A percentile compares a stretch with the other conserved stretches of the same genome.
Conservation (phyloP, 2,113 vertebrate species). For the Sterrhoptilus dennistouni region DNA sequence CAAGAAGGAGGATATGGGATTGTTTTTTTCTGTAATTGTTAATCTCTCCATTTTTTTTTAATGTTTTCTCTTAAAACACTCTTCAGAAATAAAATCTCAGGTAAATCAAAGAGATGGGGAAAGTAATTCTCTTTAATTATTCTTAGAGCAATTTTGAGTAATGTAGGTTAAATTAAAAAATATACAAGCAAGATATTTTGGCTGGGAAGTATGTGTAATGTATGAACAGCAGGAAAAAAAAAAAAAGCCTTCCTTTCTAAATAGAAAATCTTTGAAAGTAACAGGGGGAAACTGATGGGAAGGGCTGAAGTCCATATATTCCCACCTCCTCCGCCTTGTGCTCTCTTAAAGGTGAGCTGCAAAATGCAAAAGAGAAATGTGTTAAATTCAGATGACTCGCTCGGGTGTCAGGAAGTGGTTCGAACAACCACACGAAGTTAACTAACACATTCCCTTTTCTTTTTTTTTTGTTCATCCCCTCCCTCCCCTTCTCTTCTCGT, state of each 20-base stretch:
- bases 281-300: constrained; percentile 66
- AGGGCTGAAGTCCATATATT: constrained; percentile 68
- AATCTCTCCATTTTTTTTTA: not conserved
- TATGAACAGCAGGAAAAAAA: constrained; percentile 64
- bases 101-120: not conserved
- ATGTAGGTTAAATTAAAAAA: constrained; percentile 65
- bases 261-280: constrained; percentile 71
- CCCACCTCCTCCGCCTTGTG: constrained; percentile 66
- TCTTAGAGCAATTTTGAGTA: constrained; percentile 46
- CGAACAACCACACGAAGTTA: constrained; percentile 55
- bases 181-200: constrained; percentile 64
- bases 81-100: not conserved
- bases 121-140: constrained; percentile 40
- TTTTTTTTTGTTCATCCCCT: not conserved
- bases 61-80: not conserved
- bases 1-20: constrained; percentile 6
- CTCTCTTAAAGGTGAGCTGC: constrained; percentile 68
- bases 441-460: constrained; percentile 40
- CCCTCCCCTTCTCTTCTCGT: not conserved
- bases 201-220: constrained; percentile 62
- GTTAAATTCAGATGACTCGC: constrained; percentile 68
- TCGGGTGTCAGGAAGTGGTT: constrained; percentile 63
- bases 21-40: constrained; percentile 29
- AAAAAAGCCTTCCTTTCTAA: constrained; percentile 45
- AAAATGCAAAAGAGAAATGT: constrained; percentile 69